A percentile compares a stretch with the other conserved stretches of the same genome.
These are phyloP conservation scores for Champsocephalus esox DNA, from an alignment of 2,797 vertebrate genomes.

Conservation along the genomic window DNA sequence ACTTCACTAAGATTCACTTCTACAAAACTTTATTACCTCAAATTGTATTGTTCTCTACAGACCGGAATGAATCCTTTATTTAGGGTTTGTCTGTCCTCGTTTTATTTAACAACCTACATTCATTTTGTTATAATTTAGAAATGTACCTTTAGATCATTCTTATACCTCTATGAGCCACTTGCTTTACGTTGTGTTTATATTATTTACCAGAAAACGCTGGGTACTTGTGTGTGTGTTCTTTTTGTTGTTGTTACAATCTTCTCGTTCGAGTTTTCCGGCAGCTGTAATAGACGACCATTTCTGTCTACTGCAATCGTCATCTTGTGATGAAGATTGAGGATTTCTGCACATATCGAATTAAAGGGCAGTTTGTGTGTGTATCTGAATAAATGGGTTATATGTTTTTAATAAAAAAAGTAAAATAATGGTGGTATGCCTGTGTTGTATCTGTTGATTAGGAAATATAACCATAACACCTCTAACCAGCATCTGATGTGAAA, in stretches of 20 bases:
- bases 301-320: slow-evolving; percentile 12
- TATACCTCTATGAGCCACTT: slow-evolving; percentile 33
- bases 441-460: neutral
- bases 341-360: slow-evolving; percentile 31
- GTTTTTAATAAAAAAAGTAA: slow-evolving; percentile 65
- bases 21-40: slow-evolving; percentile 43
- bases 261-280: slow-evolving; percentile 49
- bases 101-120: slow-evolving; percentile 21
- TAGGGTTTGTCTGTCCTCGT: slow-evolving; percentile 4
- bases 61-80: neutral
- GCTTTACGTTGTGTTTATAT: slow-evolving; percentile 34
- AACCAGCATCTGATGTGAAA: neutral
- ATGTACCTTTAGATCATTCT: slow-evolving; percentile 7
- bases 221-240: slow-evolving; percentile 18
- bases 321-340: slow-evolving; percentile 31
- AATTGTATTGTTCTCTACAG: slow-evolving; percentile 16
- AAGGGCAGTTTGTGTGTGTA: slow-evolving; percentile 41
- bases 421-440: slow-evolving; percentile 14
- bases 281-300: slow-evolving; percentile 43
- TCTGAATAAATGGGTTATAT: slow-evolving; percentile 31
- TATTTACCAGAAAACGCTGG: slow-evolving; percentile 40
- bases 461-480: slow-evolving; percentile 3
- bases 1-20: neutral
- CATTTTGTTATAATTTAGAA: slow-evolving; percentile 2
- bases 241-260: slow-evolving; percentile 30